A percentile compares a stretch with the other conserved stretches of the same genome.
Conservation (phyloP, 2,113 vertebrate species). For the Cettia cetti region DNA sequence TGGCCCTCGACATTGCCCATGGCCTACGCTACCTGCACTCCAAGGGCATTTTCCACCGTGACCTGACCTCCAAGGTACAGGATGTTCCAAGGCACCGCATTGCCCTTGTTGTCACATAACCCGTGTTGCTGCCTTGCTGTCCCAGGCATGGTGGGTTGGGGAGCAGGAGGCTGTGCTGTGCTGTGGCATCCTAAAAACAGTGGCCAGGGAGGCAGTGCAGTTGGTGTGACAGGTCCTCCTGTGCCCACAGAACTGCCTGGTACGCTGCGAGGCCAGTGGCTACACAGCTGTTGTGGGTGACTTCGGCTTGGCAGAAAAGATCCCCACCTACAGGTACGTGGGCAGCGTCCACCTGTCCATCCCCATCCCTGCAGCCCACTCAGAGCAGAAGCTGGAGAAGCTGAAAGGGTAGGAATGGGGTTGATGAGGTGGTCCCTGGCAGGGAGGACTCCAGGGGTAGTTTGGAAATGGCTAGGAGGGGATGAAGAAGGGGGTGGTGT, state of each 20-base stretch:
- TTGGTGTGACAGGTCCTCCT: neutral
- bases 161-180: neutral
- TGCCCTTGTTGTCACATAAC: rapidly evolving
- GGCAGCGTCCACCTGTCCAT: neutral
- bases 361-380: neutral
- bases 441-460: too few relatives aligned
- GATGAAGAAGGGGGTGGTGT: neutral
- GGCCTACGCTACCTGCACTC: conserved; percentile 91
- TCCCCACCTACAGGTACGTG: conserved; percentile 87
- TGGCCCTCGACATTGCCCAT: conserved; percentile 87
- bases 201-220: neutral
- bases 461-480: neutral
- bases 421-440: neutral
- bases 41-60: conserved; percentile 91
- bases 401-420: neutral
- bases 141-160: rapidly evolving
- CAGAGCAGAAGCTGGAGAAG: neutral
- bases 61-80: conserved; percentile 91
- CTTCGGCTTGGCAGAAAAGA: conserved; percentile 95
- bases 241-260: conserved; percentile 86
- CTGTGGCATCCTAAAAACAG: rapidly evolving
- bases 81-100: neutral
- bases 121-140: rapidly evolving
- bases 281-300: conserved; percentile 92
- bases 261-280: conserved; percentile 79